Evolutionary conservation across 2,113 vertebrate genomes (phyloP).

Genomic region (Corythornis cristatus): DNA sequence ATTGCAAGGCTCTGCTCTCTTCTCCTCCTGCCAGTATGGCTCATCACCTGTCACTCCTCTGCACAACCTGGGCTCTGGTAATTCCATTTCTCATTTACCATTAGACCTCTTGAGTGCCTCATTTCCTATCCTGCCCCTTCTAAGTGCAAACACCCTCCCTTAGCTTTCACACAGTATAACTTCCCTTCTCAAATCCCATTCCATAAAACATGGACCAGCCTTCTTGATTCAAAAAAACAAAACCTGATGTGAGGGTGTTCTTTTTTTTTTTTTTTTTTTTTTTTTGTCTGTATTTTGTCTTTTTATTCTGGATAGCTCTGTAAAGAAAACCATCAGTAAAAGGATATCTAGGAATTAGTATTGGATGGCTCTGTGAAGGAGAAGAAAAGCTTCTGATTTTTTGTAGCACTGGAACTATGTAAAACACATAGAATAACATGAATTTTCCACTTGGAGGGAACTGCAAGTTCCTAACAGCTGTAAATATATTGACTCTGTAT

Average conservation of each 20-base stretch:
- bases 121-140: neutral
- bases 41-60: constrained; percentile 20
- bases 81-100: constrained; percentile 15
- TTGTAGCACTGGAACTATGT: neutral
- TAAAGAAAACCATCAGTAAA: neutral
- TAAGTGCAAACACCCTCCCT: neutral
- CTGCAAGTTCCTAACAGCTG: neutral
- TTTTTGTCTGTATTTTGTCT: neutral
- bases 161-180: neutral
- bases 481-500: neutral
- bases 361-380: neutral
- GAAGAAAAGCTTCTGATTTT: neutral
- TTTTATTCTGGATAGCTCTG: neutral
- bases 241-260: neutral
- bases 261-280: neutral
- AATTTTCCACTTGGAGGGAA: constrained; percentile 22
- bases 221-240: neutral
- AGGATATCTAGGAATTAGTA: neutral
- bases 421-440: constrained; percentile 3
- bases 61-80: neutral
- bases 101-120: neutral
- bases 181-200: neutral
- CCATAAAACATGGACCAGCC: fast-evolving
- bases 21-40: neutral
- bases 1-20: neutral